Conservation (phyloP, 2,797 vertebrate species). For the Lerista edwardsae region DNA sequence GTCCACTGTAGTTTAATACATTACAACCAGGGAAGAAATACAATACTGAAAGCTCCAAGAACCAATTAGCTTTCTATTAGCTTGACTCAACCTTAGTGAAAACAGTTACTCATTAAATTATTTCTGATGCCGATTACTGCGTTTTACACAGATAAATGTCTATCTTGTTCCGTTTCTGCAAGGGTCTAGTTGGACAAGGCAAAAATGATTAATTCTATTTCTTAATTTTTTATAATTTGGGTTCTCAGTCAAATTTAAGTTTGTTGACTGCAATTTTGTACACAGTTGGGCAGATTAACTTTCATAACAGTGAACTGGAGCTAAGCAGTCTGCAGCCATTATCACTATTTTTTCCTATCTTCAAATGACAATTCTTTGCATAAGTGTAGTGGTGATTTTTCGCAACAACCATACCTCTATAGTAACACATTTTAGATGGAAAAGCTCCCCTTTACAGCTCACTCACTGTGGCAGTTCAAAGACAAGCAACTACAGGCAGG, state of each 20-base stretch:
- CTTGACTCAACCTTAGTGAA: too few species aligned
- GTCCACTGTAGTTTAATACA: not conserved
- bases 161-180: not conserved
- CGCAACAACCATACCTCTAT: not conserved
- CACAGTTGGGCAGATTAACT: too few species aligned
- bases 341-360: not conserved
- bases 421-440: not conserved
- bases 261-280: not conserved
- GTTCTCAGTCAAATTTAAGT: not conserved
- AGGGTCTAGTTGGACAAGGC: not conserved
- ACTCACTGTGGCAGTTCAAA: not conserved
- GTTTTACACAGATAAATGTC: not conserved
- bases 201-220: not conserved
- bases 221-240: not conserved
- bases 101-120: too few species aligned
- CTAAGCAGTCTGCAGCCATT: not conserved
- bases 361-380: not conserved
- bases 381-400: not conserved
- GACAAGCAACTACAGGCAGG: not conserved
- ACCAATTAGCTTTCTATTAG: too few species aligned
- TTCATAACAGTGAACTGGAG: not conserved
- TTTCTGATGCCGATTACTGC: not conserved
- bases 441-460: not conserved
- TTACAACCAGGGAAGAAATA: too few species aligned
- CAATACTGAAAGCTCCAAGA: too few species aligned